Percentiles rank a stretch among this genome's conserved stretches.
phyloP scores from a whole-genome alignment of 2,888 invertebrate species.

The Synergus umbraculus region DNA sequence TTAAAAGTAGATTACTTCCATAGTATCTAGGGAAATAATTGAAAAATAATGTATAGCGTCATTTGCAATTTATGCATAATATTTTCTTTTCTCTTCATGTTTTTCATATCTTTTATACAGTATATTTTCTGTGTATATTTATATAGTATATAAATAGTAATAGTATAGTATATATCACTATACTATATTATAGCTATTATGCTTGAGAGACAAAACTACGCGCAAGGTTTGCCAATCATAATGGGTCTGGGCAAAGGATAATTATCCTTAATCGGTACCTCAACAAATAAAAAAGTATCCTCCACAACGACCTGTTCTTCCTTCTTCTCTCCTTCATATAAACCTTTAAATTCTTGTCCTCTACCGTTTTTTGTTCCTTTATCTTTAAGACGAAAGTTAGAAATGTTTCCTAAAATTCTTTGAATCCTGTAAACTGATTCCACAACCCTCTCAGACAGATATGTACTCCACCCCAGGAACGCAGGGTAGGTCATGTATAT shows the following conservation, averaged over 20 bases:
- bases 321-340: neutral
- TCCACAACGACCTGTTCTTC: neutral
- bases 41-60: neutral
- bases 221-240: neutral
- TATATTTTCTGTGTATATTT: too few relatives aligned
- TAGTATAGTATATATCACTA: too few relatives aligned
- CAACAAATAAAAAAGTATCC: neutral
- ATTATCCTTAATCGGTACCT: neutral
- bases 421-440: conserved; percentile 1
- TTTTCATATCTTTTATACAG: neutral
- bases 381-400: neutral
- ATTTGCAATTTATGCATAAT: neutral
- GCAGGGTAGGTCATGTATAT: conserved; percentile 44
- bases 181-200: neutral
- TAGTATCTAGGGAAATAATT: neutral
- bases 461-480: conserved; percentile 50
- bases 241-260: neutral
- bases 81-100: neutral
- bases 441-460: conserved; percentile 54
- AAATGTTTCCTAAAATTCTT: conserved; percentile 15
- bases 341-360: neutral
- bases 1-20: conserved; percentile 27
- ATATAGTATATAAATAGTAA: too few relatives aligned
- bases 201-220: neutral
- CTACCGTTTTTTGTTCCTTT: neutral